A percentile compares a stretch with the other conserved stretches of the same genome.
Conservation (phyloP, 2,888 invertebrate species). For the Oxyscelio sp. region DNA sequence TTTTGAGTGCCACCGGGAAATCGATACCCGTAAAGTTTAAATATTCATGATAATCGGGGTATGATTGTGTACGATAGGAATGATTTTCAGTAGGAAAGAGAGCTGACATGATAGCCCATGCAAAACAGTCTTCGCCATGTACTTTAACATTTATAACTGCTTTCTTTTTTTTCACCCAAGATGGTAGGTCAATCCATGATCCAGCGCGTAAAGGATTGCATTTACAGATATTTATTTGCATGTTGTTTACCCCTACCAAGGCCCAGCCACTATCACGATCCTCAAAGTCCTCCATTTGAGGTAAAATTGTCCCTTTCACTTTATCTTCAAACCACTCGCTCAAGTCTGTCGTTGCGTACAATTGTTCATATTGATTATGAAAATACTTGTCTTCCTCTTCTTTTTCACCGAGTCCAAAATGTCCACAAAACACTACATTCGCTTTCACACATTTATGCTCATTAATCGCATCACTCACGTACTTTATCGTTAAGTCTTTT, state of each 20-base stretch:
- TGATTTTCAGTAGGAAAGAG: background rate
- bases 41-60: background rate
- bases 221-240: constrained; percentile 52
- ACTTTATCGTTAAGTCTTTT: too few relatives aligned
- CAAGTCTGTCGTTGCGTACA: background rate
- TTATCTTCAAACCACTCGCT: background rate
- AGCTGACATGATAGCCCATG: too few relatives aligned
- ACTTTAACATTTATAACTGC: constrained; percentile 24
- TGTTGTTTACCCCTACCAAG: constrained; percentile 22
- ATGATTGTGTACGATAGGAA: background rate
- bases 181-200: constrained; percentile 44
- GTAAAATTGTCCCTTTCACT: background rate
- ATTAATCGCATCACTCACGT: too few relatives aligned
- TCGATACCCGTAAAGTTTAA: too few relatives aligned
- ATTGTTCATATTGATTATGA: too few relatives aligned
- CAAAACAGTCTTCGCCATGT: too few relatives aligned
- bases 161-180: constrained; percentile 5
- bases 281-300: constrained; percentile 40
- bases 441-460: too few relatives aligned
- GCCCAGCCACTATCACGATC: constrained; percentile 60
- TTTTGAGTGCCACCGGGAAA: too few relatives aligned
- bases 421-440: too few relatives aligned
- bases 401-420: too few relatives aligned
- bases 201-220: too few relatives aligned
- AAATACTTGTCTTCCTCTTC: too few relatives aligned